Evolutionary conservation across 1,140 invertebrate genomes (phyloP), one percentile per base, ranked within the genome.

Genomic region (Drosophila erecta): DNA sequence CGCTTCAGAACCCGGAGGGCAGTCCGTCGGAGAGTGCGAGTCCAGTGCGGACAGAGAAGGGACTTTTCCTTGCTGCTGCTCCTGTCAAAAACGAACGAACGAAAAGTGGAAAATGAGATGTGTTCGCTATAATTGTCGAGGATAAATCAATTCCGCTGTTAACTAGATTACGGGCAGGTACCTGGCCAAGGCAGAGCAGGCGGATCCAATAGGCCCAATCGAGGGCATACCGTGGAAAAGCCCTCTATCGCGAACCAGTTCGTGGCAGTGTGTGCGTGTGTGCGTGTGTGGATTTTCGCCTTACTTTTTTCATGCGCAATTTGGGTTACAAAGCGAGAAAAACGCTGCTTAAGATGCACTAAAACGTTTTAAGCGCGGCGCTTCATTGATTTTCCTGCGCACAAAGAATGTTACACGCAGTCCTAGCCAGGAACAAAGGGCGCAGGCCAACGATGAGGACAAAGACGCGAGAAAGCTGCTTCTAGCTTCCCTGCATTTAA

Each of bases 241-340:
- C 77, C 71, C 60, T 22, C 24, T 51, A 14, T 47, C 27, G 51
- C 58, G 47, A 54, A 50, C 47, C 47, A 50, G 47, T 50, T 50
- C 27, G 60, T 64, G 51, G 41, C 38, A 33, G 62, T 73, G 57
- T 65, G 62, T 59, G 47, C 56, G 64, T 50, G 62, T 17, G 17
- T 17, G 17, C 66, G 58, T 59, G 22, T 80, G 64, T 80, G 44
- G 71, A 57, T 78, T 80, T 86, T 75, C 76, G 67, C 58, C 81
- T 86, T 83, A 76, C 60, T 77, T 87, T 85, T 87, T 87, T 87
- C 79, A 87, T 87, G 79, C 83, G 83, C 83, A 87, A 87, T 87
- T 87, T 89, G 79, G 84, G 81, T 83, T 86, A 87, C 65, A 86
- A 86, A 83, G 83, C 83, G 79, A 67, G 67, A 65, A 78, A 83